Evolutionary conservation across 1,140 invertebrate genomes (phyloP), one percentile per base, ranked within the genome.

Genomic region (Oppia nitens): DNA sequence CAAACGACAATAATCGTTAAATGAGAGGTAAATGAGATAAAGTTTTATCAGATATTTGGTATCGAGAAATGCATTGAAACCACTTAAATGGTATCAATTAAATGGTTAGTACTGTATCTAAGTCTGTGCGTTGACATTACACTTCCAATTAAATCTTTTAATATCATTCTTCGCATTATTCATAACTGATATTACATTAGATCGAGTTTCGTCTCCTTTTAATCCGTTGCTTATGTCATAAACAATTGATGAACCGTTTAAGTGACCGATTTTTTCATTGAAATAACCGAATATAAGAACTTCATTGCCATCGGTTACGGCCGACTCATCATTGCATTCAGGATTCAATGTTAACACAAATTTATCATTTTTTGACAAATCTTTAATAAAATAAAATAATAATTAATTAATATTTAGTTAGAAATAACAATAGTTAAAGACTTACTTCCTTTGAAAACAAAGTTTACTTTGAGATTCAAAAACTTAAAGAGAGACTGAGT

Each of bases 381-480:
- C 32, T 40, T 6, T 9, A 40, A 40, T 9, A n/a, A n/a, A n/a
- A n/a, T n/a, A n/a, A n/a, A n/a, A n/a, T n/a, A n/a, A n/a, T n/a
- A n/a, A n/a, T n/a, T n/a, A n/a, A n/a, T n/a, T n/a, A n/a, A n/a
- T n/a, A n/a, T n/a, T n/a, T n/a, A n/a, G n/a, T n/a, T n/a, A n/a
- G n/a, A n/a, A n/a, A n/a, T n/a, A n/a, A n/a, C n/a, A n/a, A 6
- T 40, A 40, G 17, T 9, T 40, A 45, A 45, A 24, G 1, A 52
- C 47, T 51, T 24, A 52, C 57, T 26, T 58, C 57, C 57, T 4
- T 51, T 4, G 24, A 58, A 23, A 29, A 28, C 14, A n/a, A 32
- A 12, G 20, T 25, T 28, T 11, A 58, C 27, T 14, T 51, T 32
- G 17, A 58, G 45, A n/a, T 32, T 2, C 9, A 58, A 11, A 11